A percentile compares a stretch with the other conserved stretches of the same genome.
These are phyloP conservation scores for Drosophila formosana DNA, from an alignment of 2,888 invertebrate genomes.

Conservation along the genomic window DNA sequence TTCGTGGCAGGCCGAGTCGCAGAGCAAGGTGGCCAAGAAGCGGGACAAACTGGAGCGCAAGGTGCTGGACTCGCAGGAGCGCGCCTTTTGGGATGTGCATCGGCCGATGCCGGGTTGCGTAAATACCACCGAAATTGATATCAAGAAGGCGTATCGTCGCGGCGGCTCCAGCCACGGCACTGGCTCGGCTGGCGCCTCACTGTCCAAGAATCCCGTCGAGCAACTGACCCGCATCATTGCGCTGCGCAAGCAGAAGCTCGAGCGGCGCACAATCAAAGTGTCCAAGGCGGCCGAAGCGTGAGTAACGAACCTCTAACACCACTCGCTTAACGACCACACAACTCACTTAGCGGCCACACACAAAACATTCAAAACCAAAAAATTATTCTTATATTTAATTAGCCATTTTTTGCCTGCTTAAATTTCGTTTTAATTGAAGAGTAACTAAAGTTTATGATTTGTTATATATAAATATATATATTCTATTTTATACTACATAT, in stretches of 20 bases:
- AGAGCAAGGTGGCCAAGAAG: conserved; percentile 97
- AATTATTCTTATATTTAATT: too few species aligned
- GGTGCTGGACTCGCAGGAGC: conserved; percentile 98
- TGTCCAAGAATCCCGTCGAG: conserved; percentile 85
- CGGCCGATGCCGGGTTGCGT: conserved; percentile 99
- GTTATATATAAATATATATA: too few species aligned
- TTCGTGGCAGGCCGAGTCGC: conserved; percentile 87
- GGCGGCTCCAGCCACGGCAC: conserved; percentile 85
- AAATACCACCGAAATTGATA: conserved; percentile 99
- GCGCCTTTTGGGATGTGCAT: conserved; percentile 99
- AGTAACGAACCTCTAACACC: conserved; percentile 84
- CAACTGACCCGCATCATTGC: conserved; percentile 89
- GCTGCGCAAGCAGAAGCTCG: conserved; percentile 91
- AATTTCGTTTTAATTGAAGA: too few species aligned
- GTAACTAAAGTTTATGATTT: too few species aligned
- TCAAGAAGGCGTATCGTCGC: conserved; percentile 95
- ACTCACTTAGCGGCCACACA: too few species aligned
- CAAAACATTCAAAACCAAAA: too few species aligned
- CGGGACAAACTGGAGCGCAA: conserved; percentile 98
- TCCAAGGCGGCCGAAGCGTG: conserved; percentile 98
- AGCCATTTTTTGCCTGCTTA: too few species aligned
- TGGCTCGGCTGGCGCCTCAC: conserved; percentile 84
- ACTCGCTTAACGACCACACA: too few species aligned
- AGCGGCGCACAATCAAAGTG: conserved; percentile 94
- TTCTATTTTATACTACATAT: too few species aligned